Percentiles rank a stretch among this genome's conserved stretches.
phyloP scores from a whole-genome alignment of 2,113 vertebrate genomes.

The Brachyhypopomus occidentalis region DNA sequence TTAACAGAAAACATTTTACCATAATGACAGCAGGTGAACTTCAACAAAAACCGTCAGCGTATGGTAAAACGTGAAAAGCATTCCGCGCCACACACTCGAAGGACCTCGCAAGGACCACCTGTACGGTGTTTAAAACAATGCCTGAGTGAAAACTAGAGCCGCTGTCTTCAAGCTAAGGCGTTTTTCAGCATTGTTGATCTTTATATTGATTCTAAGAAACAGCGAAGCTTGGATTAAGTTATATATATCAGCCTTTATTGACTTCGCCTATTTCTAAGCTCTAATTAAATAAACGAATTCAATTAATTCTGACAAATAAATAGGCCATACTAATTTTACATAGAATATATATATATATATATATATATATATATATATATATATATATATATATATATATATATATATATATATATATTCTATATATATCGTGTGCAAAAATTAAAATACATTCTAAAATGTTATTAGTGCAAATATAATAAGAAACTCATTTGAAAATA shows the following conservation, averaged over 20 bases:
- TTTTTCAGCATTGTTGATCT: too few species aligned
- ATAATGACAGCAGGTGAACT: neutral
- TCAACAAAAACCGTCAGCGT: slow-evolving; percentile 11
- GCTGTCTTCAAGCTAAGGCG: neutral
- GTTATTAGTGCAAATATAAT: neutral
- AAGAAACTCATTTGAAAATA: neutral
- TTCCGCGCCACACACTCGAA: slow-evolving; percentile 72
- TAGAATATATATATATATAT: neutral
- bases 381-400: too few species aligned
- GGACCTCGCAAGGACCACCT: slow-evolving; percentile 65
- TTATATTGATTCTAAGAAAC: too few species aligned
- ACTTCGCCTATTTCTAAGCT: too few species aligned
- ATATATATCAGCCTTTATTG: too few species aligned
- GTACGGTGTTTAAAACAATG: slow-evolving; percentile 50
- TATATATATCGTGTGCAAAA: neutral
- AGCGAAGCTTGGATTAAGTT: too few species aligned
- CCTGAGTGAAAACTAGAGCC: slow-evolving; percentile 53
- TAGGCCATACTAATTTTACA: too few species aligned
- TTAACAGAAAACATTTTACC: slow-evolving; percentile 66
- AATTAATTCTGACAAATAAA: too few species aligned
- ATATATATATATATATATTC: too few species aligned
- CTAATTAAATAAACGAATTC: too few species aligned
- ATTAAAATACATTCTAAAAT: neutral
- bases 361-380: too few species aligned
- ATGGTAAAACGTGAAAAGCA: slow-evolving; percentile 26